A percentile compares a stretch with the other conserved stretches of the same genome.
These are phyloP conservation scores for Coptodon rendalli DNA, from an alignment of 2,113 vertebrate species.

Conservation along the genomic window DNA sequence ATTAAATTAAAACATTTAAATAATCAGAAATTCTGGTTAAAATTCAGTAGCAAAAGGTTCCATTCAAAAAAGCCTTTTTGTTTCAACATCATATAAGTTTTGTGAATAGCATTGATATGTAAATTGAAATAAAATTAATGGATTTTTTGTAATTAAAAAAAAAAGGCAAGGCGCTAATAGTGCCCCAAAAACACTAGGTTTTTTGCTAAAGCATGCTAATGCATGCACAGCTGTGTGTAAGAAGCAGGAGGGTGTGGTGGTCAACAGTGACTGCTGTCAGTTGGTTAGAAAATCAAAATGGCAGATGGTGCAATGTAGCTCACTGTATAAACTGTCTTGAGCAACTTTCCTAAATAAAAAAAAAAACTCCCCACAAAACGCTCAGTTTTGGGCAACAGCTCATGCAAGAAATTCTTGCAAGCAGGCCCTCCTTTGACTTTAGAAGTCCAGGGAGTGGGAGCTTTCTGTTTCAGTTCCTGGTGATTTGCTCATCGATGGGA, in stretches of 20 bases:
- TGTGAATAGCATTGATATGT: not conserved
- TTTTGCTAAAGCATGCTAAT: not conserved
- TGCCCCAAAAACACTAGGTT: not conserved
- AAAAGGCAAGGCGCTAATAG: not conserved
- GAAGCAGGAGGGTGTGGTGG: not conserved
- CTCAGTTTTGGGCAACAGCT: rapidly evolving
- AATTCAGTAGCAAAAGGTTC: not conserved
- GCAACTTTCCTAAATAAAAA: not conserved
- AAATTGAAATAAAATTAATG: not conserved
- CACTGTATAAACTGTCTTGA: not conserved
- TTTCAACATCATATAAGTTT: rapidly evolving
- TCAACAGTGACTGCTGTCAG: not conserved
- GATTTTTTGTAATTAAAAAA: rapidly evolving
- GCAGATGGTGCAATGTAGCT: not conserved
- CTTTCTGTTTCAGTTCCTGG: not conserved
- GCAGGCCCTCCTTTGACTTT: not conserved
- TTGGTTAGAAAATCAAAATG: not conserved
- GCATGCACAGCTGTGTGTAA: not conserved
- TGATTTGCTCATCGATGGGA: not conserved
- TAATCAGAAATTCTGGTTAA: rapidly evolving
- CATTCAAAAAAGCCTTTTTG: not conserved
- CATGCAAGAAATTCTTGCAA: not conserved
- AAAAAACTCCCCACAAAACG: not conserved
- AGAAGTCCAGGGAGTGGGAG: not conserved
- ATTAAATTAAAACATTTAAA: not conserved